Conservation (phyloP, 2,113 vertebrate species). For the Bungarus multicinctus region DNA sequence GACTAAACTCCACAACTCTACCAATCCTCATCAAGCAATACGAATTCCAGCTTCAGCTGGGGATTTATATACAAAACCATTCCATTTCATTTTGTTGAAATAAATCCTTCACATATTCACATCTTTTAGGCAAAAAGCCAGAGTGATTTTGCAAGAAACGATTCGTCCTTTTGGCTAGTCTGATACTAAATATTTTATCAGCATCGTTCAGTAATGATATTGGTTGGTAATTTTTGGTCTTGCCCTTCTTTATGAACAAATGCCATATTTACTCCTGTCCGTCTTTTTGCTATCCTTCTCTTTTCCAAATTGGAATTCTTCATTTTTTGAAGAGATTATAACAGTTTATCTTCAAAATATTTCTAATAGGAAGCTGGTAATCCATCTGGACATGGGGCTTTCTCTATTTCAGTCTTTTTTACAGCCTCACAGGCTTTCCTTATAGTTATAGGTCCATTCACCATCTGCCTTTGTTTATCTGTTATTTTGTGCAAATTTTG, state of each 20-base stretch:
- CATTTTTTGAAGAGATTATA: not conserved
- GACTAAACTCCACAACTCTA: not conserved
- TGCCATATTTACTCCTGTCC: not conserved
- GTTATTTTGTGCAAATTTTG: not conserved
- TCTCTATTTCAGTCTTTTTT: not conserved
- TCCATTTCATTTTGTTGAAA: not conserved
- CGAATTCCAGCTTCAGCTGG: not conserved
- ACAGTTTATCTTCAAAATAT: not conserved
- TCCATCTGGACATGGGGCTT: not conserved
- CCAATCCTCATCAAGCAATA: not conserved
- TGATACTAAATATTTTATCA: not conserved
- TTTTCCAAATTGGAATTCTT: not conserved
- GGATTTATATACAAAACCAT: not conserved
- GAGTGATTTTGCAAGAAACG: not conserved
- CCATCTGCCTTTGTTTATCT: not conserved
- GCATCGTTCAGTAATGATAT: not conserved
- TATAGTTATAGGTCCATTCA: not conserved
- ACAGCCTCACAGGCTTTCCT: not conserved
- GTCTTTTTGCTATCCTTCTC: not conserved
- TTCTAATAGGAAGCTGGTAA: not conserved
- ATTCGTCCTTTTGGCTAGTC: not conserved
- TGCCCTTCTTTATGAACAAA: not conserved
- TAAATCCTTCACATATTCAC: not conserved
- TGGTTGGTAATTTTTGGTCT: not conserved
- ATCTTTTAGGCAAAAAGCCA: not conserved